phyloP scores from a whole-genome alignment of 1,140 invertebrate genomes.

The Euwallacea similis region DNA sequence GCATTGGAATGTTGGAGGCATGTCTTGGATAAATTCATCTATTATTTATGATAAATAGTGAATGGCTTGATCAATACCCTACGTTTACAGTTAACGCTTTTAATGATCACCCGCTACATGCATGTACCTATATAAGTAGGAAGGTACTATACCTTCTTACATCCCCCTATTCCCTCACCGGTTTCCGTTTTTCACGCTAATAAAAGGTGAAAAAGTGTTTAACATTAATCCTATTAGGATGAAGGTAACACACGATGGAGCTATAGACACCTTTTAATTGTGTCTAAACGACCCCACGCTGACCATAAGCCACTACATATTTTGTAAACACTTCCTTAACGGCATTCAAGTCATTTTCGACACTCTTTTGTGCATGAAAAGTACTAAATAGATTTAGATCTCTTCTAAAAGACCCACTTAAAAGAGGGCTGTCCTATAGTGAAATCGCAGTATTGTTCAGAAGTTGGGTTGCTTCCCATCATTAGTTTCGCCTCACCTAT shows the following conservation, averaged over 20 bases:
- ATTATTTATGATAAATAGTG: too few relatives aligned
- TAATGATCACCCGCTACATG: too few relatives aligned
- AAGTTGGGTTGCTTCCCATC: conserved; percentile 27
- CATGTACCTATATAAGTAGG: too few relatives aligned
- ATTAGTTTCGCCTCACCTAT: background rate
- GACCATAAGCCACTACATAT: conserved; percentile 34
- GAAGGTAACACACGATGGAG: conserved; percentile 24
- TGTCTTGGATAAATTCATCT: too few relatives aligned
- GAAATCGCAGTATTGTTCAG: conserved; percentile 23
- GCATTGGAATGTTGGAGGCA: too few relatives aligned
- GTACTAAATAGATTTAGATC: conserved; percentile 36
- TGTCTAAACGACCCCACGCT: conserved; percentile 37
- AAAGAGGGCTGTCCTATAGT: conserved; percentile 34
- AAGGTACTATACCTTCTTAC: too few relatives aligned
- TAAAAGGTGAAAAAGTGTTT: conserved; percentile 8
- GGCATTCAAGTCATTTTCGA: conserved; percentile 42
- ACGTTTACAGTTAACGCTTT: too few relatives aligned
- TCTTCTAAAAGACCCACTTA: conserved; percentile 35
- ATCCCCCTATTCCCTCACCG: too few relatives aligned
- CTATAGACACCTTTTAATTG: conserved; percentile 35
- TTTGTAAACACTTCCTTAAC: conserved; percentile 45
- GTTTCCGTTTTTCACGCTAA: too few relatives aligned
- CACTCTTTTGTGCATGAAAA: conserved; percentile 24
- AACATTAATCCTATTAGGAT: conserved; percentile 31
- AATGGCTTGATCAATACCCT: too few relatives aligned